Evolutionary conservation across 2,113 vertebrate genomes (phyloP).

Genomic region (Macheiramphus alcinus): DNA sequence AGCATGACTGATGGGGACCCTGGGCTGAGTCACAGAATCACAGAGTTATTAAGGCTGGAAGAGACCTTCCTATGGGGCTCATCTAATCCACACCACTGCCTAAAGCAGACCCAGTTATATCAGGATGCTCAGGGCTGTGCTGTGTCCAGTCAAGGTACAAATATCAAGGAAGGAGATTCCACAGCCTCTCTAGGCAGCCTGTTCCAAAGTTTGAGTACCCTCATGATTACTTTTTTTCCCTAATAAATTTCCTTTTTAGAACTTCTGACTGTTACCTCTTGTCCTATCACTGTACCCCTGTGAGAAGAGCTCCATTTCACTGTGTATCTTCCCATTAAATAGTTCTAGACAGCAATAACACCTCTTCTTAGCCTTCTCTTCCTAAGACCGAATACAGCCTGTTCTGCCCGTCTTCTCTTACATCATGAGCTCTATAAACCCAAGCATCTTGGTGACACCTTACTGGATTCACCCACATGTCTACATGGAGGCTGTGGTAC

Average conservation of each 20-base stretch:
- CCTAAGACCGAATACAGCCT: not conserved
- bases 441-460: not conserved
- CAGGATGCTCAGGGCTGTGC: not conserved
- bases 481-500: not conserved
- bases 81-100: not conserved
- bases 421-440: not conserved
- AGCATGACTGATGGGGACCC: not conserved
- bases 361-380: not conserved
- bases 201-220: not conserved
- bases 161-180: not conserved
- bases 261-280: not conserved
- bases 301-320: not conserved
- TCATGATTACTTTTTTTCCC: rapidly evolving
- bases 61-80: not conserved
- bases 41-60: not conserved
- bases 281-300: not conserved
- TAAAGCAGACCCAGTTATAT: not conserved
- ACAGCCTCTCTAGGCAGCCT: not conserved
- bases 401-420: not conserved
- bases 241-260: not conserved
- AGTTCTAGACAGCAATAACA: not conserved
- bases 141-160: not conserved
- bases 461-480: not conserved
- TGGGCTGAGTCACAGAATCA: not conserved
- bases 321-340: not conserved